Evolutionary conservation across 2,888 invertebrate species (phyloP), one percentile per base, ranked within the genome.

Genomic region (Ferdinandea cuprea): DNA sequence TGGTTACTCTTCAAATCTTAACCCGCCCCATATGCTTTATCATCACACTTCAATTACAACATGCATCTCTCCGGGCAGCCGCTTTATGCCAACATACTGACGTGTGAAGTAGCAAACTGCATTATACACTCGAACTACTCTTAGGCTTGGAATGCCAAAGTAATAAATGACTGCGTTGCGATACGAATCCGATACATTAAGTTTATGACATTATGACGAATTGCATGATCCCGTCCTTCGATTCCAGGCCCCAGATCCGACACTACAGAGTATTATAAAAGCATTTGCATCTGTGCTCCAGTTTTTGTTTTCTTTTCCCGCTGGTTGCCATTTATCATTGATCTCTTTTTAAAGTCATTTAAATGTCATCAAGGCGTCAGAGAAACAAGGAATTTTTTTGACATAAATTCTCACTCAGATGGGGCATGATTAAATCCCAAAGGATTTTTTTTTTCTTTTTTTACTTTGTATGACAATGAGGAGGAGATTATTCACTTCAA

Each of bases 291-390:
- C 54, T 71, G 81, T 81, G 81, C 59, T 77, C 77, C 71, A 71
- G 28, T 81, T 71, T 61, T 58, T 19, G 17, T 1, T 46, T 19
- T 19, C 0, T 19, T 44, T 37, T 52, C 25, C 25, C 25, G 48
- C 32, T 78, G 58, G 69, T 71, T 59, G 71, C 54, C 66, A 72
- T 77, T 81, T 72, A 81, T 81, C 81, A 77, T 54, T 81, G 71
- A 72, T 72, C 61, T 71, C 65, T 66, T 65, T 72, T 42, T 48
- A 28, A 66, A 40, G 73, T 74, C 81, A 77, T 81, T 81, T 77
- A 81, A 81, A 81, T 81, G 81, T 81, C 81, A 77, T 81, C 81
- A 81, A 77, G 81, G 76, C 76, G 65, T 81, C 81, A 77, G 77
- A 58, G 71, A 59, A 69, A 66, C 46, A 71, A 77, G 63, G 68